Evolutionary conservation across 2,113 vertebrate species (phyloP), one percentile per base, ranked within the genome.

Genomic region (Dromas ardeola): DNA sequence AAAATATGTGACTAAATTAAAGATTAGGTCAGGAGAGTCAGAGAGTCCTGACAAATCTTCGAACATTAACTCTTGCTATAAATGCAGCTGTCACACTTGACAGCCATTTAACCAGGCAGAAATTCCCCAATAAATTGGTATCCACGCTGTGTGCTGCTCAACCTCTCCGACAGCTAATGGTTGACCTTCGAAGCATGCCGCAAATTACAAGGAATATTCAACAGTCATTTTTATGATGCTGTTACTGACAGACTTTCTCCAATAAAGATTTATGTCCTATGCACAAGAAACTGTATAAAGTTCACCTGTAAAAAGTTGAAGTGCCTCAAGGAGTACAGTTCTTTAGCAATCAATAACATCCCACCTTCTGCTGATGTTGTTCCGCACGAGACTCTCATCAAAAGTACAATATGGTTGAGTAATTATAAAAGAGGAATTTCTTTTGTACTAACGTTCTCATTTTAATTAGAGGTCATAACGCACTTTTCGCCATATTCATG

Each of bases 171-270:
- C 30, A 73, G 82, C 82, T 59, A 45, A 87, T 65, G 88, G 82
- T 52, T 95, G 89, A 91, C 88, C 89, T 95, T 95, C 15, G 6
- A 82, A 94, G 76, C 25, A 56, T 8, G 7, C 34, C 3, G 2
- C 82, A 82, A 93, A 96, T 83, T 69, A 86, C 70, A 90, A 71
- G 52, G 67, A 95, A 95, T 88, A 92, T 95, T 88, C 96, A 87
- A 58, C 63, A 80, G 34, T 13, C 61, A 34, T 50, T 85, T 84
- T 91, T 58, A 90, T 0, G 4, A 15, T 13, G 42, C 56, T 40
- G 66, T 49, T 55, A 21, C 74, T 83, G 38, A 73, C 59, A 81
- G 76, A 36, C 42, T 82, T 45, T 34, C 72, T 90, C 76, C 55
- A 69, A 42, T 65, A 92, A 93, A 91, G 85, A 93, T 88, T 95